These are phyloP conservation scores for Orius insidiosus DNA, from an alignment of 1,140 invertebrate genomes.

Conservation along the genomic window DNA sequence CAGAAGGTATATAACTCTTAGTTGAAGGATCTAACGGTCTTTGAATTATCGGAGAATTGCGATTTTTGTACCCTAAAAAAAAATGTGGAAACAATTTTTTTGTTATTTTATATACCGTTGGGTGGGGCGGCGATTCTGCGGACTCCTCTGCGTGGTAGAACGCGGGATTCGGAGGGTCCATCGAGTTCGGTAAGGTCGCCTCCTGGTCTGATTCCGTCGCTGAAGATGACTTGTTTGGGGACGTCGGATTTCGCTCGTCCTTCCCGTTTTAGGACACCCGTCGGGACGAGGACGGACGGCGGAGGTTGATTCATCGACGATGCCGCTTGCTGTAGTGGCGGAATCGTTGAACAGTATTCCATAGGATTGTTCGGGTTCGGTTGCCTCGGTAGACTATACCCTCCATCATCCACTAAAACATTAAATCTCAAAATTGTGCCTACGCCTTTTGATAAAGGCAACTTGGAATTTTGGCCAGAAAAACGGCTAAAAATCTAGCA, in stretches of 20 bases:
- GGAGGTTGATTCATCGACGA: slow-evolving; percentile 32
- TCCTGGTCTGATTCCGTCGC: slow-evolving; percentile 77
- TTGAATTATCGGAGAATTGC: slow-evolving; percentile 2
- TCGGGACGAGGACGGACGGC: slow-evolving; percentile 67
- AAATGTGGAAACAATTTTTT: not conserved
- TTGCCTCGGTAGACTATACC: slow-evolving; percentile 17
- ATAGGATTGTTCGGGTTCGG: slow-evolving; percentile 79
- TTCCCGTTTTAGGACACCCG: slow-evolving; percentile 63
- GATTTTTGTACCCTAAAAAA: not conserved
- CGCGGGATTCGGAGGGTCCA: slow-evolving; percentile 29
- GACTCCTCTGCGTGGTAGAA: slow-evolving; percentile 24
- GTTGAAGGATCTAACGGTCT: slow-evolving; percentile 20
- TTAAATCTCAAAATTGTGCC: too few species aligned
- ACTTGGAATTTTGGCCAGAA: too few species aligned
- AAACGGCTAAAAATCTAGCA: too few species aligned
- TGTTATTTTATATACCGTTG: slow-evolving; percentile 15
- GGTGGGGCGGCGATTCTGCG: slow-evolving; percentile 21
- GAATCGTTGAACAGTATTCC: slow-evolving; percentile 77
- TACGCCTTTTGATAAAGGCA: too few species aligned
- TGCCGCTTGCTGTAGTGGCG: slow-evolving; percentile 56
- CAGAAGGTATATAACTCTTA: slow-evolving; percentile 19
- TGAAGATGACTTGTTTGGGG: slow-evolving; percentile 73
- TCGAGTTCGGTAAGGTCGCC: slow-evolving; percentile 71
- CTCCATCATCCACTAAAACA: too few species aligned
- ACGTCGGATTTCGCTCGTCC: slow-evolving; percentile 31